Percentiles rank a stretch among this genome's conserved stretches.
These are phyloP conservation scores for Acleris emargana DNA, from an alignment of 2,888 invertebrate genomes.

Conservation along the genomic window DNA sequence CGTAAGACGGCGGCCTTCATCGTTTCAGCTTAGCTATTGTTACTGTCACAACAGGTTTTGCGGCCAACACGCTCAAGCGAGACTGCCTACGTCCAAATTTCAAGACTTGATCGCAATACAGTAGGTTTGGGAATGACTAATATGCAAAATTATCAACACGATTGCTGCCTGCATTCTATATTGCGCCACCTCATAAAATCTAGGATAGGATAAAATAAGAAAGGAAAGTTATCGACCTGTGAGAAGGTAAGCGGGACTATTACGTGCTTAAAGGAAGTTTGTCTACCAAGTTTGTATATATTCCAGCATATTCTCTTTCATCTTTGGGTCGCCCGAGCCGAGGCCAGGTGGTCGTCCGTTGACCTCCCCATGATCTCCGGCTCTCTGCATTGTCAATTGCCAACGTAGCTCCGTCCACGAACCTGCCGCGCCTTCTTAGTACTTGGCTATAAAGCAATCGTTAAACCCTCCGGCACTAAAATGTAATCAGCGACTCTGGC, in stretches of 20 bases:
- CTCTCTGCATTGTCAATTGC: conserved; percentile 51
- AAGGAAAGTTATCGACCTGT: too few relatives aligned
- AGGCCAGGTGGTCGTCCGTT: conserved; percentile 65
- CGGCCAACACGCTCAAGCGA: conserved; percentile 3
- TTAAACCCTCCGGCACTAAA: background rate
- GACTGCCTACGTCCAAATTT: conserved; percentile 19
- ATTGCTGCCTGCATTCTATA: background rate
- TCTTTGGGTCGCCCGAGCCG: conserved; percentile 43
- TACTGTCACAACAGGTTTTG: conserved; percentile 37
- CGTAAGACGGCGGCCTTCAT: conserved; percentile 47
- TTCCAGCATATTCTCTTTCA: conserved; percentile 22
- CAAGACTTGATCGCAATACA: conserved; percentile 21
- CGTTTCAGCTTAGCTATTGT: conserved; percentile 46
- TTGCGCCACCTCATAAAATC: too few relatives aligned
- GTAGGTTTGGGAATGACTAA: conserved; percentile 13
- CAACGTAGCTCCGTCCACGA: conserved; percentile 38
- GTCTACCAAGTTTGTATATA: background rate
- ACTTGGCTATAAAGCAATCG: background rate
- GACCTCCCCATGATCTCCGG: conserved; percentile 57
- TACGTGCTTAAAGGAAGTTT: too few relatives aligned
- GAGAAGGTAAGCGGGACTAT: too few relatives aligned
- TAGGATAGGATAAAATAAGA: too few relatives aligned
- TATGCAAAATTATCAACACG: background rate
- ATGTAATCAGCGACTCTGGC: background rate
- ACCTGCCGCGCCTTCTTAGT: background rate